Evolutionary conservation across 2,113 vertebrate species (phyloP), one percentile per base, ranked within the genome.

Genomic region (Anser brachyrhynchus): DNA sequence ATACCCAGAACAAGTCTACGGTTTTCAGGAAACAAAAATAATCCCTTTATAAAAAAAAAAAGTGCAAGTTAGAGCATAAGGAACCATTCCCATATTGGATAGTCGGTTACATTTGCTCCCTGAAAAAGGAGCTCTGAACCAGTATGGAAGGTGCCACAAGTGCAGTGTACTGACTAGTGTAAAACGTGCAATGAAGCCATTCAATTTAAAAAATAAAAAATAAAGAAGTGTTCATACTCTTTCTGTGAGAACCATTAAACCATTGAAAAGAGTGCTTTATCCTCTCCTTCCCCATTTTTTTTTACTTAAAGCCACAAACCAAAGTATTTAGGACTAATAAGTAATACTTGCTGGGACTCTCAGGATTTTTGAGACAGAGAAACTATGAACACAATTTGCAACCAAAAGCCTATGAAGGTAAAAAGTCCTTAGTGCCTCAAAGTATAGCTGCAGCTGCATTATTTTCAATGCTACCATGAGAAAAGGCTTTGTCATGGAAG

Each of bases 341-440:
- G 96, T 97, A 98, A 95, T 84, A 70, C 93, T 97, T 95, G 92
- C 96, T 96, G 94, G 95, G 97, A 71, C 94, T 91, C 75, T 81
- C 73, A 80, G 92, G 91, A 85, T 58, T 86, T 28, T 79, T 49
- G 46, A 49, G 46, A 21, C 46, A 49, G 86, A 92, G 73, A 51
- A 62, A 17, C 82, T 85, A 73, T 18, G 77, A 74, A 69, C 85
- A 82, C 84, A 57, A 39, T 52, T 76, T 84, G 86, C 64, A 87
- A 52, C 37, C 2, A 6, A n/a, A 79, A 77, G 72, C 80, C 33
- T 6, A 14, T n/a, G 87, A 85, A 64, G 77, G 59, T 61, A 61
- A 23, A 12, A 54, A 33, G 28, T 65, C 94, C 96, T 95, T 35
- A 44, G 82, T 26, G 84, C 84, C 26, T 31, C 25, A 49, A 82